Percentiles rank a stretch among this genome's conserved stretches.
Conservation (phyloP, 1,140 invertebrate species). For the Berghia stephanieae region DNA sequence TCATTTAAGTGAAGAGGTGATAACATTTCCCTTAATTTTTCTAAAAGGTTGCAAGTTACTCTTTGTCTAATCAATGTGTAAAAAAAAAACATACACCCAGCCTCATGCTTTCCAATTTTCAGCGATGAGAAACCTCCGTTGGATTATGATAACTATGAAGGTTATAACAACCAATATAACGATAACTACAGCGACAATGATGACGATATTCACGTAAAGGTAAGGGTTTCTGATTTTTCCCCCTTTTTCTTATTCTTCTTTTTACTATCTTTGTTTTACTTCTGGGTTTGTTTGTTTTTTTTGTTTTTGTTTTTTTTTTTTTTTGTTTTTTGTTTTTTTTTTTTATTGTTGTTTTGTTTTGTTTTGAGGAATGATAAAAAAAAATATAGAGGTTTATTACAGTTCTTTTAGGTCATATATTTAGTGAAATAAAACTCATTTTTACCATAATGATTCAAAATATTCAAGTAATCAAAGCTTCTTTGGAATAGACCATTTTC, state of each 20-base stretch:
- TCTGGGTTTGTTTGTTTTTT: not conserved
- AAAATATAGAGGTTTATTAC: too few relatives aligned
- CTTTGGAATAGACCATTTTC: too few relatives aligned
- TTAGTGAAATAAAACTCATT: too few relatives aligned
- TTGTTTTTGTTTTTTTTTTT: not conserved
- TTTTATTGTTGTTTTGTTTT: not conserved
- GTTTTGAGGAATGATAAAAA: too few relatives aligned
- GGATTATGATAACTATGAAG: constrained; percentile 52
- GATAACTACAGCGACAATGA: constrained; percentile 75
- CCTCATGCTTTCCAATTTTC: constrained; percentile 28
- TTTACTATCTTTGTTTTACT: not conserved
- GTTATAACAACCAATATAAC: constrained; percentile 71
- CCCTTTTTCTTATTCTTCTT: not conserved
- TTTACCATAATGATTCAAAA: too few relatives aligned
- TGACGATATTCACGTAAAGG: constrained; percentile 78
- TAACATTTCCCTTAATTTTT: too few relatives aligned
- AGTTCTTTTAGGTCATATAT: too few relatives aligned
- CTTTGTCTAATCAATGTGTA: too few relatives aligned
- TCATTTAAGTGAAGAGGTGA: too few relatives aligned
- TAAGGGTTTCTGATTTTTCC: constrained; percentile 49
- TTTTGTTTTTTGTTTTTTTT: not conserved
- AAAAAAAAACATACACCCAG: not conserved
- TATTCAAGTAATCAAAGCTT: too few relatives aligned
- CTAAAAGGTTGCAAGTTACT: too few relatives aligned
- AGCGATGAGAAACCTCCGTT: constrained; percentile 62